These are phyloP conservation scores for Eonycteris spelaea DNA, from an alignment of 2,113 vertebrate genomes.

Conservation along the genomic window DNA sequence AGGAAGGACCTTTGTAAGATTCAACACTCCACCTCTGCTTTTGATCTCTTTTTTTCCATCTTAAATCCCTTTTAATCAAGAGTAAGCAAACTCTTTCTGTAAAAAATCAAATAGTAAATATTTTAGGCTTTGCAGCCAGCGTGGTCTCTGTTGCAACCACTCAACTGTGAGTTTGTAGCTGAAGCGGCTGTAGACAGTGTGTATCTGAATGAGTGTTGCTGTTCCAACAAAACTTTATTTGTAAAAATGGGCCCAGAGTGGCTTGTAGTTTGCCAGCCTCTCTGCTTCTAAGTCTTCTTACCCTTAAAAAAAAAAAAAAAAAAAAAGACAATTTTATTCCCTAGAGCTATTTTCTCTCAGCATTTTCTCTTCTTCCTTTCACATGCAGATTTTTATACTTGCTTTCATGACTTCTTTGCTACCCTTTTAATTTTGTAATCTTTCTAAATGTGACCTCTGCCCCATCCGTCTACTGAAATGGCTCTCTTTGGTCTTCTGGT, in stretches of 20 bases:
- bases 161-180: accelerated
- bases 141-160: too few species aligned
- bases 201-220: background rate
- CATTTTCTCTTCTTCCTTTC: background rate
- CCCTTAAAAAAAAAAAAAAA: too few species aligned
- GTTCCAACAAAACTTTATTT: background rate
- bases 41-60: background rate
- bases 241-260: background rate
- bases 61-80: background rate
- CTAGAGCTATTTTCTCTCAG: background rate
- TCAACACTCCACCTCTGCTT: background rate
- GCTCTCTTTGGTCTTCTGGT: background rate
- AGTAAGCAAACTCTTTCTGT: background rate
- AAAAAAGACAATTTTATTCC: background rate
- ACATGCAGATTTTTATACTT: background rate
- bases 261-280: background rate
- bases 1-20: background rate
- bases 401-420: background rate
- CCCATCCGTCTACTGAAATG: background rate
- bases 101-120: background rate
- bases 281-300: background rate
- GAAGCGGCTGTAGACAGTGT: accelerated
- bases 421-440: background rate
- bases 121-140: background rate
- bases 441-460: background rate